Evolutionary conservation across 2,797 vertebrate genomes (phyloP).

Genomic region (Sylvilagus floridanus): DNA sequence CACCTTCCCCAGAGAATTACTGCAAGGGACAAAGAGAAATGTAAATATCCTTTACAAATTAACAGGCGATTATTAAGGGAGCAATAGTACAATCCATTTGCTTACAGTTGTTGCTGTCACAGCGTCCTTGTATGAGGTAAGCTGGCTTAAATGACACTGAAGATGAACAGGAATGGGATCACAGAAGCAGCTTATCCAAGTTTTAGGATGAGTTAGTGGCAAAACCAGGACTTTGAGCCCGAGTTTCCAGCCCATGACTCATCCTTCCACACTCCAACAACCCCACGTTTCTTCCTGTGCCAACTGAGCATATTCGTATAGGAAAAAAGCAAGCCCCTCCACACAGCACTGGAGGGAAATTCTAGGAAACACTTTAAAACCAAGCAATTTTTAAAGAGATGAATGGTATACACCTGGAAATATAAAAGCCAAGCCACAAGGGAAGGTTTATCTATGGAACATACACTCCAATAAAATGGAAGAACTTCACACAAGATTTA

Average conservation of each 20-base stretch:
- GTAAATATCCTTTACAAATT: background rate
- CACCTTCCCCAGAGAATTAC: background rate
- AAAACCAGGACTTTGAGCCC: background rate
- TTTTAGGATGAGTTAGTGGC: slow-evolving; percentile 27
- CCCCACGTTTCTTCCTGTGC: background rate
- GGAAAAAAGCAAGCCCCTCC: slow-evolving; percentile 1
- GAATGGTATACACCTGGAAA: slow-evolving; percentile 38
- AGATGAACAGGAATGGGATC: background rate
- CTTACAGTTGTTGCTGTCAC: background rate
- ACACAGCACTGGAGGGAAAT: background rate
- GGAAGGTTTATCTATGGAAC: slow-evolving; percentile 36
- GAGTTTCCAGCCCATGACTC: slow-evolving; percentile 19
- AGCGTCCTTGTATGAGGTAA: fast-evolving
- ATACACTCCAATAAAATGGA: slow-evolving; percentile 7
- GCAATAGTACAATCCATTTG: background rate
- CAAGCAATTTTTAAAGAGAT: slow-evolving; percentile 34
- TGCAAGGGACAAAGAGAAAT: background rate
- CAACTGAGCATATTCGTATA: background rate
- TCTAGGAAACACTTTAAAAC: background rate
- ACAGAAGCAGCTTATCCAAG: background rate
- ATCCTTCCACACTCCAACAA: background rate
- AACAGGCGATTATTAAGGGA: background rate
- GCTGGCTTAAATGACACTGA: background rate
- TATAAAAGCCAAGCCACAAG: slow-evolving; percentile 49
- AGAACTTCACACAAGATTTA: slow-evolving; percentile 44